Conservation (phyloP, 2,113 vertebrate species). For the Ellobius talpinus region DNA sequence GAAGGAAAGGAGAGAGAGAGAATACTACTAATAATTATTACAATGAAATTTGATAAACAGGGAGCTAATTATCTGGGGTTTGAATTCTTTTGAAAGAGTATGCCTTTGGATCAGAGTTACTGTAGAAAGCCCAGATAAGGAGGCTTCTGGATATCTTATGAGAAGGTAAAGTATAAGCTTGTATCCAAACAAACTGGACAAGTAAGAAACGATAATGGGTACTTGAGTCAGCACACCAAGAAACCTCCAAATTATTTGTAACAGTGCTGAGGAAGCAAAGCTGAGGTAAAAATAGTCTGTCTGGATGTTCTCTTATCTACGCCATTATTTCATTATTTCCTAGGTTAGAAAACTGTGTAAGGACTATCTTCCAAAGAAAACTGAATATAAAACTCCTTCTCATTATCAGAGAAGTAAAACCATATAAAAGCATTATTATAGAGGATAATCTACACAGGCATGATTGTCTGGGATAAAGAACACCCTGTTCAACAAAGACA, state of each 20-base stretch:
- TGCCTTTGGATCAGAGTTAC: not conserved
- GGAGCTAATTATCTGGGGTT: not conserved
- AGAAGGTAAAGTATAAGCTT: not conserved
- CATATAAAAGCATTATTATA: conserved; percentile 48
- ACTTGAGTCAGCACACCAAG: not conserved
- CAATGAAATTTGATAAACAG: not conserved
- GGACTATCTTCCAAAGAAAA: conserved; percentile 57
- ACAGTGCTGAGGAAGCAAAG: conserved; percentile 58
- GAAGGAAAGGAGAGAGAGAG: not conserved
- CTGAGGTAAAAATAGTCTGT: conserved; percentile 1
- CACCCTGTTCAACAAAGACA: not conserved
- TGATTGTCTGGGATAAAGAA: conserved; percentile 20
- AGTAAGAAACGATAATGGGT: not conserved
- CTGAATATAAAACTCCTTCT: conserved; percentile 56
- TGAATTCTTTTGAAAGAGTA: not conserved
- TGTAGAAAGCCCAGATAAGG: not conserved
- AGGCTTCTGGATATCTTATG: not conserved
- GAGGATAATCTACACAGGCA: conserved; percentile 53
- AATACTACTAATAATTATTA: not conserved
- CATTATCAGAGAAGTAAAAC: conserved; percentile 67
- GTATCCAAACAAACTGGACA: not conserved
- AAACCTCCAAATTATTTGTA: not conserved
- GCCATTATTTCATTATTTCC: conserved; percentile 28
- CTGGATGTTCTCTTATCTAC: conserved; percentile 1
- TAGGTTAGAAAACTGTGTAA: conserved; percentile 24